These are phyloP conservation scores for Nephrocerus scutellatus DNA, from an alignment of 2,888 invertebrate genomes.

Conservation along the genomic window DNA sequence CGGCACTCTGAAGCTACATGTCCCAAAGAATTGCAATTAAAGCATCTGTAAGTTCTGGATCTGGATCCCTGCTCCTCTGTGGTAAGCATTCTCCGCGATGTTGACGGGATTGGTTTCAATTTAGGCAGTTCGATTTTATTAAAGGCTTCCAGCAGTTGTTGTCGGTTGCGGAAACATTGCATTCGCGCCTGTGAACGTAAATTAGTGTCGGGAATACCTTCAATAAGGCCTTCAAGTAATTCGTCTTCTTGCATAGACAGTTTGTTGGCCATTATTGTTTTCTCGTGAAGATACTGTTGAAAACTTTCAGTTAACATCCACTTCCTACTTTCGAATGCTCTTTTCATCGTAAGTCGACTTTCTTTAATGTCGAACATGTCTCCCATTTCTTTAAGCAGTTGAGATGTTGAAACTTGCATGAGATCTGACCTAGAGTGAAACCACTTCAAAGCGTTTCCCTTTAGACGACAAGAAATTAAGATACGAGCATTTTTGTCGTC, in stretches of 20 bases:
- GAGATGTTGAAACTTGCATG: conserved; percentile 10
- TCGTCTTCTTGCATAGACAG: conserved; percentile 25
- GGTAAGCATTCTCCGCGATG: no score
- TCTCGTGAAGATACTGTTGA: conserved; percentile 20
- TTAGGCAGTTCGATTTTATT: no score
- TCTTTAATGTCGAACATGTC: conserved; percentile 7
- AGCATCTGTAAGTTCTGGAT: conserved; percentile 11
- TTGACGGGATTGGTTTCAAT: no score
- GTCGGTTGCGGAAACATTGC: conserved; percentile 11
- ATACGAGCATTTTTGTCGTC: conserved; percentile 15
- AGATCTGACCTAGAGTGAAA: conserved; percentile 10
- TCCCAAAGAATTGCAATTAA: conserved; percentile 17
- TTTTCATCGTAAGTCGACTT: conserved; percentile 11
- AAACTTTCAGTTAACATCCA: conserved; percentile 19
- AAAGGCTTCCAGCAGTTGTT: conserved; percentile 12
- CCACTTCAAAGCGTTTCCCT: conserved; percentile 14
- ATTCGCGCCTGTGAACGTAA: conserved; percentile 16
- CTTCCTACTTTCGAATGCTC: conserved; percentile 17
- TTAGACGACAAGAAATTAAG: conserved; percentile 14
- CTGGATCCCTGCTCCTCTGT: background rate
- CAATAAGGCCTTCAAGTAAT: conserved; percentile 19
- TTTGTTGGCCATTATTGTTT: conserved; percentile 19
- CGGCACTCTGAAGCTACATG: conserved; percentile 16
- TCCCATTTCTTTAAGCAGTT: conserved; percentile 11
- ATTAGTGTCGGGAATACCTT: conserved; percentile 19